Evolutionary conservation across 2,113 vertebrate species (phyloP).

Genomic region (Nothocercus nigrocapillus): DNA sequence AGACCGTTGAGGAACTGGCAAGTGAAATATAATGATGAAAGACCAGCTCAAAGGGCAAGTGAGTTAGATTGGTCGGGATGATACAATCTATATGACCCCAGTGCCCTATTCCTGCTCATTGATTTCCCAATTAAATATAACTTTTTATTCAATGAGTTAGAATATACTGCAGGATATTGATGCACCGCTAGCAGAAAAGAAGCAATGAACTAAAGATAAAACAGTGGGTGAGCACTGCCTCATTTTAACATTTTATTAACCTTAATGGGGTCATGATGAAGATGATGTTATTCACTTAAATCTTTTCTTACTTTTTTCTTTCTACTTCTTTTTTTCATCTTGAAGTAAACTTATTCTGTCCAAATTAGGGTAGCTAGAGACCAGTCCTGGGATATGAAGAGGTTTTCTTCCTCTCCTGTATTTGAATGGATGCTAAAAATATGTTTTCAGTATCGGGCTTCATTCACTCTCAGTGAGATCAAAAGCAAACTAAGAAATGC

Average conservation of each 20-base stretch:
- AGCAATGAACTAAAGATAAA: conserved; percentile 60
- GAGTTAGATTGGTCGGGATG: conserved; percentile 69
- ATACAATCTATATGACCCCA: conserved; percentile 70
- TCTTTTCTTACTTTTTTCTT: not conserved
- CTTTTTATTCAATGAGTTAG: conserved; percentile 74
- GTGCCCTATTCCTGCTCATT: conserved; percentile 69
- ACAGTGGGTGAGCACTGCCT: conserved; percentile 36
- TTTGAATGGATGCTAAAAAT: not conserved
- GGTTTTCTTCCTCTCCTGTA: not conserved
- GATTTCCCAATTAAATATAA: conserved; percentile 79
- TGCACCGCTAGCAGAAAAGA: conserved; percentile 38
- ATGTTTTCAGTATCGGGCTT: not conserved
- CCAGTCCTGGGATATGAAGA: not conserved
- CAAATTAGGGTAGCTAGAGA: not conserved
- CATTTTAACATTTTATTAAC: conserved; percentile 68
- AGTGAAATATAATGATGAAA: conserved; percentile 77
- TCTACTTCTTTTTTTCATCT: not conserved
- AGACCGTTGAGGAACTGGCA: conserved; percentile 73
- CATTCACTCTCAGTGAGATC: not conserved
- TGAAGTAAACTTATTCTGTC: not conserved
- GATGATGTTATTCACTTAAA: conserved; percentile 16
- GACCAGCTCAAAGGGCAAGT: conserved; percentile 71
- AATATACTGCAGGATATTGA: conserved; percentile 72
- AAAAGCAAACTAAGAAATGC: not conserved
- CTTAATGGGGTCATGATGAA: conserved; percentile 47